Conservation (phyloP, 2,113 vertebrate genomes). For the Pteropus alecto region DNA sequence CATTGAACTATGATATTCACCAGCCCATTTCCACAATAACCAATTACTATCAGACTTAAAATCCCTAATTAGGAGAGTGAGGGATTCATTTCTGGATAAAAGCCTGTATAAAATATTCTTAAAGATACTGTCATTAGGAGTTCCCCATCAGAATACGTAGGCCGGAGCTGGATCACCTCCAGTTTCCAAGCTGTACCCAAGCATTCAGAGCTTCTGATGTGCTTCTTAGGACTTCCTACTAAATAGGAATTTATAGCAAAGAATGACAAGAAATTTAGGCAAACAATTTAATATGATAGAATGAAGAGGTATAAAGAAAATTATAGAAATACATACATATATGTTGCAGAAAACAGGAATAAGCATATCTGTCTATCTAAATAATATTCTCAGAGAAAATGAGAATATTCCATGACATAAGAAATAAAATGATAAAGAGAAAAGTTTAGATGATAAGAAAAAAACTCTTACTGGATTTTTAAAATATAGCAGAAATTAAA, state of each 20-base stretch:
- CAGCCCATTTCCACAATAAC: neutral
- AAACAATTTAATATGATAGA: neutral
- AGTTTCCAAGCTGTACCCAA: neutral
- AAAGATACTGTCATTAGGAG: neutral
- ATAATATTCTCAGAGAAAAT: neutral
- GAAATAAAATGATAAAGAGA: neutral
- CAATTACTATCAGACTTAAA: neutral
- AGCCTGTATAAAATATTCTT: neutral
- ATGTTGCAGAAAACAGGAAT: neutral
- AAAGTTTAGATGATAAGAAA: neutral
- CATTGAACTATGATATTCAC: neutral
- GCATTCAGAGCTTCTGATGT: neutral
- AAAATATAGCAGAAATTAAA: neutral
- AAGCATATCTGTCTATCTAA: neutral
- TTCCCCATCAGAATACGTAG: neutral
- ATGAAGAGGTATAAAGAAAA: neutral
- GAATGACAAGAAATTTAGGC: neutral
- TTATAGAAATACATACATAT: neutral
- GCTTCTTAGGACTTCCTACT: neutral
- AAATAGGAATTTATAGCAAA: neutral
- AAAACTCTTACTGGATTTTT: neutral
- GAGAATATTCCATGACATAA: neutral
- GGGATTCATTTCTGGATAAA: neutral
- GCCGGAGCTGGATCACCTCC: neutral
- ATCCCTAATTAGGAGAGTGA: neutral